Evolutionary conservation across 2,113 vertebrate species (phyloP).

Genomic region (Bos indicus): DNA sequence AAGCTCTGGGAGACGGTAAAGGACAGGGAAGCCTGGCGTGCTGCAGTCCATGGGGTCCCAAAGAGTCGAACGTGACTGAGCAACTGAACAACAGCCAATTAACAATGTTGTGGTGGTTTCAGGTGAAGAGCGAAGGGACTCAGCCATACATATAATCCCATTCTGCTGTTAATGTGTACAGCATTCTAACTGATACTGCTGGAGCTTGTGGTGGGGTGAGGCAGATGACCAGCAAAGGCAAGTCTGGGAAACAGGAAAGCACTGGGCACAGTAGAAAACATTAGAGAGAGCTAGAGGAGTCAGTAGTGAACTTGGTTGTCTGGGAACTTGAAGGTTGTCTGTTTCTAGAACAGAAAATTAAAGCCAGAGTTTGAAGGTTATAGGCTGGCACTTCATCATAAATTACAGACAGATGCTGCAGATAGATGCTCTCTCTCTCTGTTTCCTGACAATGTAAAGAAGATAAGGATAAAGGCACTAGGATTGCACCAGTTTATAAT

Average conservation of each 20-base stretch:
- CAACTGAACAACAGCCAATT: background rate
- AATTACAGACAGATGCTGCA: background rate
- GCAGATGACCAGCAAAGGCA: background rate
- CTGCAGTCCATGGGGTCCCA: background rate
- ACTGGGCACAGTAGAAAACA: background rate
- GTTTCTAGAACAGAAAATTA: background rate
- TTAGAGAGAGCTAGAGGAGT: background rate
- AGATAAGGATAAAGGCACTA: background rate
- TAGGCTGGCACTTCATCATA: background rate
- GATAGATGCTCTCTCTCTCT: background rate
- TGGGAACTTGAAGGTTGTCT: background rate
- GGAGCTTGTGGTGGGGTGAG: accelerated
- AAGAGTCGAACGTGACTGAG: background rate
- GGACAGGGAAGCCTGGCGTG: background rate
- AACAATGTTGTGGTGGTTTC: background rate
- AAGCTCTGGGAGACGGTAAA: background rate
- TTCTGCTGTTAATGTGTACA: background rate
- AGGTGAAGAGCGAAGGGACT: background rate
- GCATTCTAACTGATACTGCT: background rate
- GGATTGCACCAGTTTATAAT: background rate
- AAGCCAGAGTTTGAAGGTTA: background rate
- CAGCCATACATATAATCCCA: background rate
- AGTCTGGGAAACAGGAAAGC: background rate
- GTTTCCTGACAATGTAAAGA: background rate
- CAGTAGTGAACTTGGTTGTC: background rate